Evolutionary conservation across 2,888 invertebrate species (phyloP), one percentile per base, ranked within the genome.

Genomic region (Gandaritis pyraliata): DNA sequence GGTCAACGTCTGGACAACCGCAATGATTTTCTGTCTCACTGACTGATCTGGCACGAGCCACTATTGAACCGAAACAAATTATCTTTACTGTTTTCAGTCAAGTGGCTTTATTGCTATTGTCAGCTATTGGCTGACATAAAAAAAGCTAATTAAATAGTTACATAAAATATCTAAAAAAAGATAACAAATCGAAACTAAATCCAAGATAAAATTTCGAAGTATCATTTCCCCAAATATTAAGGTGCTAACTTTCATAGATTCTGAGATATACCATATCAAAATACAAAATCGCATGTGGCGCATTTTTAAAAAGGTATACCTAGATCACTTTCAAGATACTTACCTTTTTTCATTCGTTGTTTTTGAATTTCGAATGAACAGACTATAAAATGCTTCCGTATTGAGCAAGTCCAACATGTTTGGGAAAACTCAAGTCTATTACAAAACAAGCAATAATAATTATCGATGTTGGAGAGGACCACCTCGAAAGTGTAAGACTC

Each of bases 21-120:
- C 89, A 88, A 78, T 80, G 78, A 87, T 88, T 90, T 91, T 90
- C 90, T 86, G 81, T 87, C 80, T 79, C 78, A 86, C 78, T 90
- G 87, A 80, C 70, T 76, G 80, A 78, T 89, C 90, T 80, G 80
- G 87, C 88, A 90, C 90, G 87, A 86, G 88, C 81, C 82, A 75
- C 66, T 67, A 36, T 69, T 86, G 79, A 82, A 84, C 81, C 76
- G 79, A 57, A 65, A 71, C 72, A 50, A 30, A 54, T 65, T 66
- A 64, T 11, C 16, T 43, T 16, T 16, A 67, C 65, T 63, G 57
- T 64, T 62, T 53, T 23, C 15, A 18, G 41, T 53, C 18, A 33
- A 48, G 47, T 39, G n/a, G n/a, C n/a, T n/a, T n/a, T n/a, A n/a
- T n/a, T n/a, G n/a, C n/a, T n/a, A n/a, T n/a, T n/a, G 23, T 23